Evolutionary conservation across 2,113 vertebrate species (phyloP).

Genomic region (Prinia subflava): DNA sequence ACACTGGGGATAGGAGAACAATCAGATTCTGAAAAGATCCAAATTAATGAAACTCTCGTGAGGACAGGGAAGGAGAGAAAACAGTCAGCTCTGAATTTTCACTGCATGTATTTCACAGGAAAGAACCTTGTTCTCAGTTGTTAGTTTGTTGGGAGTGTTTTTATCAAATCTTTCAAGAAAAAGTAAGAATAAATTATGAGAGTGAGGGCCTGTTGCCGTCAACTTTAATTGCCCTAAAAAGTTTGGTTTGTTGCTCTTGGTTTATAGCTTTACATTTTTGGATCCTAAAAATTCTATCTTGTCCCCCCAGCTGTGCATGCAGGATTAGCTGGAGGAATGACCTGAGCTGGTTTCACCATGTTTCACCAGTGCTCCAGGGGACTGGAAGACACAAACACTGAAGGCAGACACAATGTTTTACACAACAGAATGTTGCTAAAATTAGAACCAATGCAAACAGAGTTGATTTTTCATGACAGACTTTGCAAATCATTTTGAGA

Average conservation of each 20-base stretch:
- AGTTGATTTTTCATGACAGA: neutral
- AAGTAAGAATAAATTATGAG: neutral
- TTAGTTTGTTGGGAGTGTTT: neutral
- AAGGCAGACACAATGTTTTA: neutral
- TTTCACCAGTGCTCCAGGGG: neutral
- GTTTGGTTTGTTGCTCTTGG: neutral
- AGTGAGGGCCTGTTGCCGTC: neutral
- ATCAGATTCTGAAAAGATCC: neutral
- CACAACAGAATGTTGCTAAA: neutral
- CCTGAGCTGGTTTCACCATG: neutral
- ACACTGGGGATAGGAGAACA: neutral
- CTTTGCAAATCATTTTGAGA: neutral
- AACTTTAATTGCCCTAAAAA: neutral
- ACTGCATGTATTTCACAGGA: neutral
- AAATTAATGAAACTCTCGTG: neutral
- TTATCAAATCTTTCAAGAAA: neutral
- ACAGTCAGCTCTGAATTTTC: neutral
- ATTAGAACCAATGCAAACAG: neutral
- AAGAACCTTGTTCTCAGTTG: neutral
- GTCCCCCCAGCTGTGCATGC: accelerated
- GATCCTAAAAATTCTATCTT: neutral
- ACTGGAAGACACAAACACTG: neutral
- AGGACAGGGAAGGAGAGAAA: neutral
- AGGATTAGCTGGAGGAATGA: neutral
- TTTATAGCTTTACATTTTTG: neutral